Percentiles rank a stretch among this genome's conserved stretches.
phyloP scores from a whole-genome alignment of 2,888 invertebrate species.

The Sinodicranocentrus sp. region DNA sequence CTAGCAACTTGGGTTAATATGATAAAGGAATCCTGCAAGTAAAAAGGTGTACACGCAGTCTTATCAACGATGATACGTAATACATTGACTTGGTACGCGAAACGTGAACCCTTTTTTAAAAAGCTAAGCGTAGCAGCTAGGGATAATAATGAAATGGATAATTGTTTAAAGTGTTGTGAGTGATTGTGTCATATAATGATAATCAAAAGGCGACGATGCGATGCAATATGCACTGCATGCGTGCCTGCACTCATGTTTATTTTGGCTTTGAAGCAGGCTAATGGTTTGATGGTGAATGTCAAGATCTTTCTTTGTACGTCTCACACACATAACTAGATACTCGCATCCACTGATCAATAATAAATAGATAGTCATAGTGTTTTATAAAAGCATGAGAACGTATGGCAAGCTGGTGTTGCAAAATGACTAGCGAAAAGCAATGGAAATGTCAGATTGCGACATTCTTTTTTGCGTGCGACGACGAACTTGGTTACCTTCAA shows the following conservation, averaged over 20 bases:
- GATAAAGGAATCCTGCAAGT: not conserved
- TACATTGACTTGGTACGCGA: no score
- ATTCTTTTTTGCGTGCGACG: conserved; percentile 41
- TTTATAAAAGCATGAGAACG: not conserved
- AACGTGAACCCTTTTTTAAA: no score
- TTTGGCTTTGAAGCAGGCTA: conserved; percentile 47
- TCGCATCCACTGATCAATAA: no score
- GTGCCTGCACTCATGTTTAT: conserved; percentile 25
- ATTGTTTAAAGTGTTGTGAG: no score
- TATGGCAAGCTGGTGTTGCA: conserved; percentile 35
- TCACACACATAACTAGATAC: not conserved
- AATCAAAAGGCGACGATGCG: conserved; percentile 28
- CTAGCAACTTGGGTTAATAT: not conserved
- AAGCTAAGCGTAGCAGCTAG: no score
- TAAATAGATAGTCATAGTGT: no score
- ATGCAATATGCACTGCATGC: conserved; percentile 15
- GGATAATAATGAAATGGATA: no score
- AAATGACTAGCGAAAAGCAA: conserved; percentile 28
- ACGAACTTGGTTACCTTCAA: conserved; percentile 41
- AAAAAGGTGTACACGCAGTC: not conserved
- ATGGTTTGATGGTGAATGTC: conserved; percentile 60
- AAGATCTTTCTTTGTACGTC: conserved; percentile 36
- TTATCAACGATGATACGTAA: no score
- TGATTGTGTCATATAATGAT: conserved; percentile 29
- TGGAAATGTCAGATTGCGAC: conserved; percentile 56